Percentiles rank a stretch among this genome's conserved stretches.
phyloP scores from a whole-genome alignment of 1,140 invertebrate species.

The Drosophila biarmipes region DNA sequence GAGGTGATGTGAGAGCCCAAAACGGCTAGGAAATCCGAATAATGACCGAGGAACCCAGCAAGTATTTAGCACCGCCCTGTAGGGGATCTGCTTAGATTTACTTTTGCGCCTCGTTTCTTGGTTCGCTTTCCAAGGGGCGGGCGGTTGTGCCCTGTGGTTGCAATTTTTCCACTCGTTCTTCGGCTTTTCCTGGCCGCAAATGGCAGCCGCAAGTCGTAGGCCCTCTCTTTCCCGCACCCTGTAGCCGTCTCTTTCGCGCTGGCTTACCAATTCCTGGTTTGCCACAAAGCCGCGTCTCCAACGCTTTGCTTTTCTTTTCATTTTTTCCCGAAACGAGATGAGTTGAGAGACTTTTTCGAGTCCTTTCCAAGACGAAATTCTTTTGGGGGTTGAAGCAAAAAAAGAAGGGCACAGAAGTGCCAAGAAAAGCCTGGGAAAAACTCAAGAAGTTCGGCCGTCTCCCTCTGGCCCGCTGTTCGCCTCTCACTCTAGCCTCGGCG shows the following conservation, averaged over 20 bases:
- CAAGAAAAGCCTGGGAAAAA: conserved; percentile 32
- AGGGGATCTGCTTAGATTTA: conserved; percentile 5
- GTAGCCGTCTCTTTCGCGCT: conserved; percentile 26
- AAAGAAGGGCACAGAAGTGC: neutral
- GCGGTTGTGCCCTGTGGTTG: conserved; percentile 30
- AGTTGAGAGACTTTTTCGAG: conserved; percentile 53
- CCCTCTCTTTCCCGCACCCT: conserved; percentile 26
- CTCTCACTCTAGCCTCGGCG: neutral
- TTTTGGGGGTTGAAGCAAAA: conserved; percentile 56
- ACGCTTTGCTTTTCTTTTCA: conserved; percentile 34
- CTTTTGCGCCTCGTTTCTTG: neutral
- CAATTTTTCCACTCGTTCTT: conserved; percentile 43
- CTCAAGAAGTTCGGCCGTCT: conserved; percentile 35
- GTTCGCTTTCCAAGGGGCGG: neutral
- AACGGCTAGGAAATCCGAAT: neutral
- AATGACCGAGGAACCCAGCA: conserved; percentile 12
- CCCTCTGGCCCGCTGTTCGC: neutral
- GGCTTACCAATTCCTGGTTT: conserved; percentile 64
- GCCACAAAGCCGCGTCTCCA: conserved; percentile 70
- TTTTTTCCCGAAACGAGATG: conserved; percentile 33
- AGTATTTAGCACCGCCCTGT: conserved; percentile 45
- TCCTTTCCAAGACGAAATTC: conserved; percentile 62
- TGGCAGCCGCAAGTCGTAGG: conserved; percentile 81
- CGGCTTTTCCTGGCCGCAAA: conserved; percentile 75
- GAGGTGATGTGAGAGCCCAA: conserved; percentile 32